A percentile compares a stretch with the other conserved stretches of the same genome.
These are phyloP conservation scores for Chloropsis hardwickii DNA, from an alignment of 2,113 vertebrate species.

Conservation along the genomic window DNA sequence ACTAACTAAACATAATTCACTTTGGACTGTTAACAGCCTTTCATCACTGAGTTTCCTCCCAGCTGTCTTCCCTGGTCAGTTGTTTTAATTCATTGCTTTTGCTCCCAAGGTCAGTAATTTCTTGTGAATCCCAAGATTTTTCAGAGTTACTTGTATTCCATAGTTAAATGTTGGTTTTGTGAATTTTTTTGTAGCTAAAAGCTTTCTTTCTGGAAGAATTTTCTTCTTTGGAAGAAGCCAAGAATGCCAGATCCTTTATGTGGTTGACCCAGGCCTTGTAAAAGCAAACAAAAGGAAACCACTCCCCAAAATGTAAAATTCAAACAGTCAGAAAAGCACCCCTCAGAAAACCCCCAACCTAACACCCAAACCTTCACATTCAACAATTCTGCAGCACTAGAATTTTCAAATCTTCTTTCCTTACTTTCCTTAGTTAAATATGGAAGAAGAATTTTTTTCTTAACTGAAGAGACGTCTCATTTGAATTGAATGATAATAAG, in stretches of 20 bases:
- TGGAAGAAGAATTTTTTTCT: neutral
- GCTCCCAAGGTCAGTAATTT: neutral
- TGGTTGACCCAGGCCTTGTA: neutral
- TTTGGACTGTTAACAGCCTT: neutral
- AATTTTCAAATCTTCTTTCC: neutral
- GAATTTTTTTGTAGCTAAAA: neutral
- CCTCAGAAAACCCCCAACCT: neutral
- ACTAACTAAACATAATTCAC: neutral
- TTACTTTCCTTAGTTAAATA: neutral
- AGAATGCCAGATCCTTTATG: neutral
- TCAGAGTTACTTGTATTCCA: neutral
- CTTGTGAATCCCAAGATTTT: neutral
- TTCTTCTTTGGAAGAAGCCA: neutral
- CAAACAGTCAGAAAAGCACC: neutral
- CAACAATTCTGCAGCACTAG: neutral
- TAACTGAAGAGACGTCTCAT: neutral
- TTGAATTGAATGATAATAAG: neutral
- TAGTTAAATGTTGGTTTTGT: neutral
- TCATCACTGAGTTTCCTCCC: neutral
- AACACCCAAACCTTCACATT: neutral
- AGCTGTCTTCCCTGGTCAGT: accelerated
- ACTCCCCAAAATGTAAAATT: neutral
- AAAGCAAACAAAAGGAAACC: neutral
- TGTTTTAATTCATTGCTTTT: neutral
- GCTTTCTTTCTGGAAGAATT: neutral